Percentiles rank a stretch among this genome's conserved stretches.
These are phyloP conservation scores for Abrostola tripartita DNA, from an alignment of 2,888 invertebrate species.

Conservation along the genomic window DNA sequence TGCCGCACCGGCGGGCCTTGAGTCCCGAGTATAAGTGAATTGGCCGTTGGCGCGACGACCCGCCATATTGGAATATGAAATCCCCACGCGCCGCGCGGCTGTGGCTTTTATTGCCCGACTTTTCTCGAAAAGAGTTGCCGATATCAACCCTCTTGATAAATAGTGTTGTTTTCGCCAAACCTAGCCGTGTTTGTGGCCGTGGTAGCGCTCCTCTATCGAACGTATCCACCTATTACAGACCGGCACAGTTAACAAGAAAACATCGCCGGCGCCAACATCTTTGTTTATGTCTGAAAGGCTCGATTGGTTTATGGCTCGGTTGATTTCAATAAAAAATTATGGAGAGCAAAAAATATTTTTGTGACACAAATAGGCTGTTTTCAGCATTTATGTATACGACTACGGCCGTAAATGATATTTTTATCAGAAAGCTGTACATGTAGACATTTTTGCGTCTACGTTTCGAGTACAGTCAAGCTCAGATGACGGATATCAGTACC, in stretches of 20 bases:
- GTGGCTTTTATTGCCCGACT: conserved; percentile 81
- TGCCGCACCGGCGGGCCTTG: conserved; percentile 63
- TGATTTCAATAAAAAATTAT: conserved; percentile 59
- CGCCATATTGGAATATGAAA: conserved; percentile 83
- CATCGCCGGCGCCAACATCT: conserved; percentile 68
- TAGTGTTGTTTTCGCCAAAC: conserved; percentile 86
- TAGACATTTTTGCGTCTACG: conserved; percentile 12
- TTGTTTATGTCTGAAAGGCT: conserved; percentile 70
- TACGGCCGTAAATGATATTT: conserved; percentile 26
- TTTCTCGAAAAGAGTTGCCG: conserved; percentile 74
- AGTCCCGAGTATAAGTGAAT: conserved; percentile 78
- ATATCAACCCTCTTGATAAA: conserved; percentile 85
- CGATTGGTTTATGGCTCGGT: conserved; percentile 59
- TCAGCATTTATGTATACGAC: conserved; percentile 30
- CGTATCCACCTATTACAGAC: conserved; percentile 55
- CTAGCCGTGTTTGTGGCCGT: conserved; percentile 76
- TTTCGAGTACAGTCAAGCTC: neutral
- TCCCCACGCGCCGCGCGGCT: conserved; percentile 70
- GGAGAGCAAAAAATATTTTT: conserved; percentile 47
- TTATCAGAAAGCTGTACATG: conserved; percentile 13
- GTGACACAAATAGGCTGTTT: conserved; percentile 41
- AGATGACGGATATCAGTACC: neutral
- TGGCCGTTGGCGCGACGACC: conserved; percentile 75
- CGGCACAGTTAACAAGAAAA: conserved; percentile 65
- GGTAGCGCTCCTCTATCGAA: conserved; percentile 59